These are phyloP conservation scores for Zaprionus capensis DNA, from an alignment of 1,140 invertebrate species.

Conservation along the genomic window DNA sequence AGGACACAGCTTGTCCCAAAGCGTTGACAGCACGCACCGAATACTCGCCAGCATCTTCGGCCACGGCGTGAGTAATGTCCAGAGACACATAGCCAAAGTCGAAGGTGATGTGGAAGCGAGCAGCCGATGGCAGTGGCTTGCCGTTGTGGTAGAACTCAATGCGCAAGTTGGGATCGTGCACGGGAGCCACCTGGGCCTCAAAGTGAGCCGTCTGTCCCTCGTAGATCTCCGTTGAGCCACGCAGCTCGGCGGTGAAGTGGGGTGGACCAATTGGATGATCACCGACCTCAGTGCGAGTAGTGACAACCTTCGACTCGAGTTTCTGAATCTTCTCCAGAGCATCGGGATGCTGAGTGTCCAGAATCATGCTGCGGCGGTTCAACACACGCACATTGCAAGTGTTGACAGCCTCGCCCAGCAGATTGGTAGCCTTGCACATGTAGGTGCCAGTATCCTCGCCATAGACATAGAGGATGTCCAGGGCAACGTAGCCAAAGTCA, in stretches of 20 bases:
- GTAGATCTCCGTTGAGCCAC: constrained; percentile 92
- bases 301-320: constrained; percentile 92
- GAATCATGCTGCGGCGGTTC: constrained; percentile 92
- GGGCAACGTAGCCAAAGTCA: constrained; percentile 97
- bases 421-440: constrained; percentile 96
- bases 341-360: constrained; percentile 97
- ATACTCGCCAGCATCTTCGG: constrained; percentile 97
- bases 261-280: constrained; percentile 91
- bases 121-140: constrained; percentile 93
- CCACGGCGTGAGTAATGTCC: constrained; percentile 94
- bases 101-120: constrained; percentile 96
- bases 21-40: constrained; percentile 95
- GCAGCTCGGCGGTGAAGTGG: constrained; percentile 92
- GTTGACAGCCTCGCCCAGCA: constrained; percentile 95
- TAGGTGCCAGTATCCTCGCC: constrained; percentile 97
- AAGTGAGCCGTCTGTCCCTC: constrained; percentile 96
- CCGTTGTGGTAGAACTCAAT: constrained; percentile 97
- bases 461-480: constrained; percentile 97
- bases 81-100: constrained; percentile 98
- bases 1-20: constrained; percentile 93
- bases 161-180: constrained; percentile 94
- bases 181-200: constrained; percentile 95
- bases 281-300: constrained; percentile 91
- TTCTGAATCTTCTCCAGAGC: constrained; percentile 96
- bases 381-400: constrained; percentile 94